Evolutionary conservation across 2,113 vertebrate genomes (phyloP).

Genomic region (Urocitellus parryii): DNA sequence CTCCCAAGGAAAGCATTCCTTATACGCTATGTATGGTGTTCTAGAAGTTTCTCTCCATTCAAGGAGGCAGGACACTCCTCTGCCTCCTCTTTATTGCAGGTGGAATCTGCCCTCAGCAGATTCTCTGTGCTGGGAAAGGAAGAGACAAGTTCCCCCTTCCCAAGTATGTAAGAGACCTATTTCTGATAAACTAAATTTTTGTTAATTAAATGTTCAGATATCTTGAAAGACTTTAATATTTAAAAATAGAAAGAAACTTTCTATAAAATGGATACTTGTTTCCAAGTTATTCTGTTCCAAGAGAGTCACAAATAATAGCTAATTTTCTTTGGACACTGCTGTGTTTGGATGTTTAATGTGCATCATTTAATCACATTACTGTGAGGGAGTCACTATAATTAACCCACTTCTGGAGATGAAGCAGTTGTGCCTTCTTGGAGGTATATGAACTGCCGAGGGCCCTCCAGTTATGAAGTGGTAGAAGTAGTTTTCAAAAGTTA

Average conservation of each 20-base stretch:
- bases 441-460: not conserved
- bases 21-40: not conserved
- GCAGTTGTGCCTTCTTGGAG: not conserved
- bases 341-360: not conserved
- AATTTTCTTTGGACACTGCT: not conserved
- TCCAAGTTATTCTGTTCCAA: conserved; percentile 23
- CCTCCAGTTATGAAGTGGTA: not conserved
- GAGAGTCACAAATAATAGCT: not conserved
- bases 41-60: conserved; percentile 5
- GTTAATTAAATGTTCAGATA: conserved; percentile 8
- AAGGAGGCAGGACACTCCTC: not conserved
- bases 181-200: conserved; percentile 12
- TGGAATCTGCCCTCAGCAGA: not conserved
- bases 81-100: not conserved
- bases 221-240: not conserved
- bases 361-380: not conserved
- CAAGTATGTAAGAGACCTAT: not conserved
- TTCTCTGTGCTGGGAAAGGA: not conserved
- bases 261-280: conserved; percentile 1
- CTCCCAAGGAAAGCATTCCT: not conserved
- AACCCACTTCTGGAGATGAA: not conserved
- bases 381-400: not conserved
- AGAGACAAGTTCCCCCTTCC: not conserved
- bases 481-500: not conserved
- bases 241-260: conserved; percentile 24